Evolutionary conservation across 2,888 invertebrate species (phyloP).

Genomic region (Cerceris rybyensis): DNA sequence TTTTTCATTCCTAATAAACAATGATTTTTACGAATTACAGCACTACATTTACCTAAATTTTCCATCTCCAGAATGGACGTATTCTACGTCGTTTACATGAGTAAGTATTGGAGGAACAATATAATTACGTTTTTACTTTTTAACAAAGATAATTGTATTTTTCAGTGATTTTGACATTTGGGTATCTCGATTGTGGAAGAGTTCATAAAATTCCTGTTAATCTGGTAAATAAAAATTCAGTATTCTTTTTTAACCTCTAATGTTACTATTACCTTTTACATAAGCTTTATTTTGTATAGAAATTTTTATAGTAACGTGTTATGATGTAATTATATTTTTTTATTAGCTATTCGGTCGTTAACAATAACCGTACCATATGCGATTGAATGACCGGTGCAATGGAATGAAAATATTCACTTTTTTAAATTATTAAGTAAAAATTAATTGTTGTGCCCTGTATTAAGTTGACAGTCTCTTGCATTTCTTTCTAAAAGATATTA

Average conservation of each 20-base stretch:
- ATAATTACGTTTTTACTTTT: slow-evolving; percentile 25
- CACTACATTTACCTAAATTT: slow-evolving; percentile 22
- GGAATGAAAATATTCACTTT: too few species aligned
- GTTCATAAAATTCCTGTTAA: slow-evolving; percentile 46
- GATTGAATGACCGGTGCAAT: too few species aligned
- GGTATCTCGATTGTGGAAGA: slow-evolving; percentile 56
- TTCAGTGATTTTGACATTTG: slow-evolving; percentile 57
- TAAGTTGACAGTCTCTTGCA: too few species aligned
- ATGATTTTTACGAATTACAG: slow-evolving; percentile 42
- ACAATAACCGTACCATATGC: too few species aligned
- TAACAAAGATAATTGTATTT: slow-evolving; percentile 33
- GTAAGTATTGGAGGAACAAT: slow-evolving; percentile 40
- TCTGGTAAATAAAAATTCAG: slow-evolving; percentile 36
- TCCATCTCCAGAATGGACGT: slow-evolving; percentile 51
- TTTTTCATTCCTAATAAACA: slow-evolving; percentile 21
- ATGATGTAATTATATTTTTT: too few species aligned
- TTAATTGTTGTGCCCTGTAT: too few species aligned
- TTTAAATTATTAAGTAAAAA: too few species aligned
- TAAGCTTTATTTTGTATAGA: too few species aligned
- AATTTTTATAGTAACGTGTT: too few species aligned
- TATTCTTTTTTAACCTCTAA: background rate
- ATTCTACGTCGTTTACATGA: slow-evolving; percentile 52
- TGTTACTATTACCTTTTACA: too few species aligned
- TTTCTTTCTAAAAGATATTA: too few species aligned
- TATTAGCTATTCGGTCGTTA: too few species aligned